Conservation (phyloP, 2,797 vertebrate genomes). For the Coluber constrictor region DNA sequence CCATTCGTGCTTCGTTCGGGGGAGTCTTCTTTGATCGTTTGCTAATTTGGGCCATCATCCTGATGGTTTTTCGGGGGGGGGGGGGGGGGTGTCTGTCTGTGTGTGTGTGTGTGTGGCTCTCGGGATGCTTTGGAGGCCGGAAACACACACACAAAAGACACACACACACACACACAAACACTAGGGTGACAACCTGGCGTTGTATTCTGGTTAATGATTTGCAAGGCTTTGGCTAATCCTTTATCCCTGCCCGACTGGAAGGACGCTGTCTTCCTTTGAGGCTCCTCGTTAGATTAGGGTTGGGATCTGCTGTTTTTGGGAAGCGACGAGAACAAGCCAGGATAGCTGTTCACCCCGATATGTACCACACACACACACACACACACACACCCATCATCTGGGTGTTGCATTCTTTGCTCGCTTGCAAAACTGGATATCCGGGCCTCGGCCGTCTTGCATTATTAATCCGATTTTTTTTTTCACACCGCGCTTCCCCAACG, state of each 20-base stretch:
- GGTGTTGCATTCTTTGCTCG: too few relatives aligned
- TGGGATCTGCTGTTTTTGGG: too few relatives aligned
- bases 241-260: neutral
- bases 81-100: fast-evolving
- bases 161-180: neutral
- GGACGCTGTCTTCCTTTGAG: neutral
- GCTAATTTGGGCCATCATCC: fast-evolving
- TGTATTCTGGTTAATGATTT: constrained; percentile 27
- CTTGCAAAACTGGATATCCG: too few relatives aligned
- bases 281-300: constrained; percentile 14
- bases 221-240: neutral
- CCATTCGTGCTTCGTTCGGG: neutral
- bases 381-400: too few relatives aligned
- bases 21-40: too few relatives aligned
- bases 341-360: neutral
- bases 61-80: neutral
- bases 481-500: neutral
- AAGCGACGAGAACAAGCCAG: neutral
- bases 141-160: neutral
- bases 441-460: neutral
- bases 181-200: neutral
- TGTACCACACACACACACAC: too few relatives aligned
- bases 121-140: neutral
- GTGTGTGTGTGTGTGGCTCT: neutral
- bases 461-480: neutral